A percentile compares a stretch with the other conserved stretches of the same genome.
phyloP scores from a whole-genome alignment of 2,113 vertebrate genomes.

The Hippolais icterina region DNA sequence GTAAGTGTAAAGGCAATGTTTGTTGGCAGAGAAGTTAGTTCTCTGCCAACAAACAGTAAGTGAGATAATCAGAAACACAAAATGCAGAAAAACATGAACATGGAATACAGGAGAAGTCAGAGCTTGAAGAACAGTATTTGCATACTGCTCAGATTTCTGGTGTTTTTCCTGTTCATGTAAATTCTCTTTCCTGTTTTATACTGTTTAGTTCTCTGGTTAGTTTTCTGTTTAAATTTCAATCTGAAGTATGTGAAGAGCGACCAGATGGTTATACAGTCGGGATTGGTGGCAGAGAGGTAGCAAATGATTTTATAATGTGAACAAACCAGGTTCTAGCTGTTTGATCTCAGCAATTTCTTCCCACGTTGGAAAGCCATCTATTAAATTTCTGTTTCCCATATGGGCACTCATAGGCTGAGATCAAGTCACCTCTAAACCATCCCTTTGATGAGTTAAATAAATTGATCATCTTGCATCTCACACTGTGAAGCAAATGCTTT shows the following conservation, averaged over 20 bases:
- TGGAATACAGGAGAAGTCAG: background rate
- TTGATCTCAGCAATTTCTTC: background rate
- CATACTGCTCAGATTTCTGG: background rate
- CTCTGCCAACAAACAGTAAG: background rate
- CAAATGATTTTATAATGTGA: background rate
- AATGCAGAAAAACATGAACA: background rate
- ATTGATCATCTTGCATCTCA: constrained; percentile 6
- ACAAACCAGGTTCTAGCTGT: background rate
- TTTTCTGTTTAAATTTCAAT: background rate
- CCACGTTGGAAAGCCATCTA: background rate
- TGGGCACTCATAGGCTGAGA: background rate
- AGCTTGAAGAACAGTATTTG: background rate
- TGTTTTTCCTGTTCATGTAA: background rate
- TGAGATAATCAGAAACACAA: background rate
- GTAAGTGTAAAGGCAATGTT: background rate
- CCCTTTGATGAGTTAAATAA: constrained; percentile 29
- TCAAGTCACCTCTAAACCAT: background rate
- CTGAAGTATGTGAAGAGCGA: background rate
- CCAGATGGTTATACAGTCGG: background rate
- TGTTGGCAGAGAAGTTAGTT: background rate
- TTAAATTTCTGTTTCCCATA: constrained; percentile 9
- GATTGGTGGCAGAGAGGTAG: background rate
- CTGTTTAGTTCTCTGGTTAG: background rate
- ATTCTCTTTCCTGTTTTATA: background rate
- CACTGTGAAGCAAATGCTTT: background rate